phyloP scores from a whole-genome alignment of 1,140 invertebrate species.

The Adelges cooleyi region DNA sequence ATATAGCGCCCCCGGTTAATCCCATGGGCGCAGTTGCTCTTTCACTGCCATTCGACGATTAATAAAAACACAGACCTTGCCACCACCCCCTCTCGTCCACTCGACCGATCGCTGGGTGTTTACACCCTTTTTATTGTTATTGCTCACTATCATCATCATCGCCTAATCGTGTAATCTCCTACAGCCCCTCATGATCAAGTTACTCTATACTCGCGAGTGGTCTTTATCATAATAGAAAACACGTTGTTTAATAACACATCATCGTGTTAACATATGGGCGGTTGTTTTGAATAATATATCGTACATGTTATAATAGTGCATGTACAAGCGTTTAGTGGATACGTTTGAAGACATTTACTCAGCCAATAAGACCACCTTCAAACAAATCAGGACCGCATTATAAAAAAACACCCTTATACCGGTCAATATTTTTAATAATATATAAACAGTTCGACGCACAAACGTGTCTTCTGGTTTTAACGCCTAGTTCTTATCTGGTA shows the following conservation, averaged over 20 bases:
- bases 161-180: constrained; percentile 27
- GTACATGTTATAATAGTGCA: too few relatives aligned
- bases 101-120: constrained; percentile 3
- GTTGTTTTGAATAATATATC: not conserved
- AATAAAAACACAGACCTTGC: constrained; percentile 14
- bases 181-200: constrained; percentile 22
- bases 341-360: too few relatives aligned
- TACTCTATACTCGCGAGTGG: constrained; percentile 2
- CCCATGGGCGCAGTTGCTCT: constrained; percentile 10
- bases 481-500: too few relatives aligned
- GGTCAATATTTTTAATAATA: too few relatives aligned
- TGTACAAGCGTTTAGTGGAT: too few relatives aligned
- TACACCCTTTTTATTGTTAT: constrained; percentile 26
- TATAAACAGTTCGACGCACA: too few relatives aligned
- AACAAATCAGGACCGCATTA: too few relatives aligned
- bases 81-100: not conserved
- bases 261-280: not conserved
- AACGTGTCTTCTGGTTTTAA: too few relatives aligned
- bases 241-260: constrained; percentile 9
- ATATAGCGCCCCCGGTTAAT: not conserved
- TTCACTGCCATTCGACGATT: constrained; percentile 19
- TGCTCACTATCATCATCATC: constrained; percentile 13
- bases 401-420: too few relatives aligned
- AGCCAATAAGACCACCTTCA: too few relatives aligned
- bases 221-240: constrained; percentile 24